phyloP scores from a whole-genome alignment of 37 sponge, comb jelly and placozoan genomes.

The Ephydatia muelleri region DNA sequence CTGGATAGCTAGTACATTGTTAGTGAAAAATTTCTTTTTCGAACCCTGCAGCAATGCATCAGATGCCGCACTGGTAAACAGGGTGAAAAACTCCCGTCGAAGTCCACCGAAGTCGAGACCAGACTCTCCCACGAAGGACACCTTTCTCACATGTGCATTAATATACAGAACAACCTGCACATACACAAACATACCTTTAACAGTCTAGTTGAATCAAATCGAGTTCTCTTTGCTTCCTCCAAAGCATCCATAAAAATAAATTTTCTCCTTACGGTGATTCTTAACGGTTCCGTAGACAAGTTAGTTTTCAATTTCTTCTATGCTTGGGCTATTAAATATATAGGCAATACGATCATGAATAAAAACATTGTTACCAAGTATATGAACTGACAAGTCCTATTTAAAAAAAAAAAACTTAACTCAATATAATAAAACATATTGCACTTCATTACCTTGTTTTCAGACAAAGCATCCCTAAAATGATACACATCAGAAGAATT shows the following conservation, averaged over 20 bases:
- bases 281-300: not conserved
- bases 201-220: not conserved
- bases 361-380: too few relatives aligned
- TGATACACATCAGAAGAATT: too few relatives aligned
- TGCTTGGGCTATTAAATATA: too few relatives aligned
- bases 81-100: not conserved
- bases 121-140: not conserved
- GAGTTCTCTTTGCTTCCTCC: not conserved
- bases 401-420: too few relatives aligned
- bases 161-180: not conserved
- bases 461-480: too few relatives aligned
- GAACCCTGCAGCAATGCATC: not conserved
- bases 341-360: too few relatives aligned
- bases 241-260: not conserved
- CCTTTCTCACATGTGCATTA: too few relatives aligned
- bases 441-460: too few relatives aligned
- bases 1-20: not conserved
- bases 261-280: not conserved
- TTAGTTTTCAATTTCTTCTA: not conserved
- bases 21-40: not conserved
- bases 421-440: too few relatives aligned
- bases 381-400: too few relatives aligned
- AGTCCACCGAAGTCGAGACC: not conserved
- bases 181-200: not conserved
- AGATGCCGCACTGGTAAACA: not conserved